Percentiles rank a stretch among this genome's conserved stretches.
Evolutionary conservation across 2,113 vertebrate species (phyloP).

Genomic region (Hiodon tergisus): DNA sequence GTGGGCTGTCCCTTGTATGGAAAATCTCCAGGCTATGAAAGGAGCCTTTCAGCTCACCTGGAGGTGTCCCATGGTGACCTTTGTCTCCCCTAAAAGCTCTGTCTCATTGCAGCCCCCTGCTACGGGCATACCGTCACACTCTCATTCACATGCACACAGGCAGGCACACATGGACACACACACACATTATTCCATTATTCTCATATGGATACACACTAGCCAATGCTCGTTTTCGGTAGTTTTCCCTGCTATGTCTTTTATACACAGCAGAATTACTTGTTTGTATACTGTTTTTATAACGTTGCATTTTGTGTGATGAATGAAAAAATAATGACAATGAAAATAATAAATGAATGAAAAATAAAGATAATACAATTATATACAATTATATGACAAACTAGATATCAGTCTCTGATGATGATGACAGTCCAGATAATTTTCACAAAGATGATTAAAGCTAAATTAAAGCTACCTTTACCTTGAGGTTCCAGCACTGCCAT

Average conservation of each 20-base stretch:
- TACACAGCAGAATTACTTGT: too few relatives aligned
- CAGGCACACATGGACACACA: slow-evolving; percentile 3
- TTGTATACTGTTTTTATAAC: too few relatives aligned
- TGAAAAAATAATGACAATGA: too few relatives aligned
- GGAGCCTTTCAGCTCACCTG: slow-evolving; percentile 33
- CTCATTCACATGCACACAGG: not conserved
- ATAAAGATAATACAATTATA: too few relatives aligned
- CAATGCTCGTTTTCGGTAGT: too few relatives aligned
- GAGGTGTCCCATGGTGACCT: slow-evolving; percentile 24
- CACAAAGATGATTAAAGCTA: too few relatives aligned
- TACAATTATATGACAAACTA: too few relatives aligned
- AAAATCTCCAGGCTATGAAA: not conserved
- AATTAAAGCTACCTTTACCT: too few relatives aligned
- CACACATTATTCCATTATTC: not conserved
- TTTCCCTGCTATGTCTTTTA: not conserved
- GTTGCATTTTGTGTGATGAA: too few relatives aligned
- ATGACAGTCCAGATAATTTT: too few relatives aligned
- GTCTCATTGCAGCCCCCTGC: not conserved
- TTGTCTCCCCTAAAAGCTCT: slow-evolving; percentile 16
- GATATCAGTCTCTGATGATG: too few relatives aligned
- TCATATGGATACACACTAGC: not conserved
- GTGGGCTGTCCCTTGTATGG: slow-evolving; percentile 15
- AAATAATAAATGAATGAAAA: too few relatives aligned
- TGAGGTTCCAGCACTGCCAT: not conserved
- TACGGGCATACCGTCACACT: not conserved